These are phyloP conservation scores for Chaetorhynchus papuensis DNA, from an alignment of 2,113 vertebrate genomes.

Conservation along the genomic window DNA sequence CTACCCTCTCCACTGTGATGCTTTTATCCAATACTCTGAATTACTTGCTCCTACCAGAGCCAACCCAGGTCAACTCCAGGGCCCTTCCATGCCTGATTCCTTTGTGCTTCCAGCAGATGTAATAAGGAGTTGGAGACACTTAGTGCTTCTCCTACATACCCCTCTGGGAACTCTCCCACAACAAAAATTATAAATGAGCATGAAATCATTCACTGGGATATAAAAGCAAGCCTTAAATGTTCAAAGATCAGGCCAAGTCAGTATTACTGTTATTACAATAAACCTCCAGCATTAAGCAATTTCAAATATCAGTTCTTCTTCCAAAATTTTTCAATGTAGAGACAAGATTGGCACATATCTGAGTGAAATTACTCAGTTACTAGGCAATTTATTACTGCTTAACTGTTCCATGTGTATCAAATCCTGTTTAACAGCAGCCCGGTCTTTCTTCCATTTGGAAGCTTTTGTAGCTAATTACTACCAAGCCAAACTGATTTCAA, in stretches of 20 bases:
- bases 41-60: not conserved
- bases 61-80: not conserved
- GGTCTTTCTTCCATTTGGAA: conserved; percentile 28
- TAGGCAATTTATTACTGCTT: conserved; percentile 50
- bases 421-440: conserved; percentile 22
- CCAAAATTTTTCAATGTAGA: conserved; percentile 17
- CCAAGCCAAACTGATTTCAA: conserved; percentile 10
- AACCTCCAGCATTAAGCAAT: conserved; percentile 51
- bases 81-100: not conserved
- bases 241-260: conserved; percentile 39
- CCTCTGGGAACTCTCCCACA: conserved; percentile 23
- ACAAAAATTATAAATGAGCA: conserved; percentile 36
- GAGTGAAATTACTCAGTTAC: conserved; percentile 41
- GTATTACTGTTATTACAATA: conserved; percentile 46
- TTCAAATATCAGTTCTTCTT: conserved; percentile 50
- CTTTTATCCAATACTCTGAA: not conserved
- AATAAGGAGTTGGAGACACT: conserved; percentile 18
- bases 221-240: conserved; percentile 26
- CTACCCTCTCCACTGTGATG: not conserved
- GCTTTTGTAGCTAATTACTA: conserved; percentile 30
- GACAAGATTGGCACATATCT: conserved; percentile 37
- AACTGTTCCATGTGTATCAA: conserved; percentile 55
- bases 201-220: conserved; percentile 45
- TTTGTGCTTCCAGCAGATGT: not conserved
- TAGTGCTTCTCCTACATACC: not conserved